Percentiles rank a stretch among this genome's conserved stretches.
phyloP scores from a whole-genome alignment of 2,113 vertebrate species.

The Sterrhoptilus dennistouni region DNA sequence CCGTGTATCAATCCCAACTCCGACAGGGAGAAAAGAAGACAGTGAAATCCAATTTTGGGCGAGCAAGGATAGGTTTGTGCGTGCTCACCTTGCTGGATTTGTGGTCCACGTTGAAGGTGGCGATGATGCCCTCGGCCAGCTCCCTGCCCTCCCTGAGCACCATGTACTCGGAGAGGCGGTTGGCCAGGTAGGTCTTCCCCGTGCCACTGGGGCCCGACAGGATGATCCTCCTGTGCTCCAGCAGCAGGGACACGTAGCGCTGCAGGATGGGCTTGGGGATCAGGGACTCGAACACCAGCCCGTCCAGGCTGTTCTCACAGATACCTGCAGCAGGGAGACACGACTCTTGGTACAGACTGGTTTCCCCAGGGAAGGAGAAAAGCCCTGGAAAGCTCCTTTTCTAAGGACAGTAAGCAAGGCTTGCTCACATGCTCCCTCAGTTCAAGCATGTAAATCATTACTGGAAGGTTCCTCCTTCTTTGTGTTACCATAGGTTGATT shows the following conservation, averaged over 20 bases:
- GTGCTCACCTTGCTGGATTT: conserved; percentile 94
- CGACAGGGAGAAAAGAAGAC: neutral
- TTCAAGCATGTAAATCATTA: neutral
- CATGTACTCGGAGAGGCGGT: conserved; percentile 86
- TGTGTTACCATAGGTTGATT: neutral
- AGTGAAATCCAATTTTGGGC: no score
- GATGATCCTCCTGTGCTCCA: conserved; percentile 91
- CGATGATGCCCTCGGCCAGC: conserved; percentile 81
- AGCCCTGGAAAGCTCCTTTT: neutral
- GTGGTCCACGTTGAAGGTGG: conserved; percentile 96
- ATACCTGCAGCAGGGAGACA: conserved; percentile 73
- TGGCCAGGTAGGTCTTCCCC: conserved; percentile 93
- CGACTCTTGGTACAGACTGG: no score
- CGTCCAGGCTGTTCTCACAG: conserved; percentile 84
- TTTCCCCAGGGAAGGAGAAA: neutral
- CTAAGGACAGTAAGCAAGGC: no score
- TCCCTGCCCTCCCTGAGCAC: conserved; percentile 86
- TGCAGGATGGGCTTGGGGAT: conserved; percentile 94
- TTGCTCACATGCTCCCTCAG: neutral
- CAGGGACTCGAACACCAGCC: conserved; percentile 91
- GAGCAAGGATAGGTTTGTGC: no score
- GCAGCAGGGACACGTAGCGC: conserved; percentile 90
- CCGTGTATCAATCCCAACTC: neutral
- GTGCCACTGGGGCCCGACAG: conserved; percentile 94
- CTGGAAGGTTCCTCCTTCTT: neutral